Evolutionary conservation across 2,888 invertebrate species (phyloP).

Genomic region (Chrysomela aeneicollis): DNA sequence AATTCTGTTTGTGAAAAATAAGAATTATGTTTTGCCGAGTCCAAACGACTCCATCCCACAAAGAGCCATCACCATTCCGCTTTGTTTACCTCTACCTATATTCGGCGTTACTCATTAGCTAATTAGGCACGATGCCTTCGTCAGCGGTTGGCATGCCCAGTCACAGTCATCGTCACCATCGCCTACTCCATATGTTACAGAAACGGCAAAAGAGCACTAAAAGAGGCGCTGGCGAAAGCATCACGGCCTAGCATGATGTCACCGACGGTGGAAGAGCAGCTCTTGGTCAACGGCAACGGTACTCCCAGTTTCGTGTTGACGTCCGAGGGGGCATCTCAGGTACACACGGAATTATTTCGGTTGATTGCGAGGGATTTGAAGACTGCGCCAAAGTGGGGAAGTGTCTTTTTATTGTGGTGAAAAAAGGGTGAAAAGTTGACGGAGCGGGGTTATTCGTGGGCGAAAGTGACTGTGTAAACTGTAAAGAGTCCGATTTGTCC

Average conservation of each 20-base stretch:
- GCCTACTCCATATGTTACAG: slow-evolving; percentile 6
- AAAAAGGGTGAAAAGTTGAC: too few species aligned
- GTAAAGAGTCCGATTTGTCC: too few species aligned
- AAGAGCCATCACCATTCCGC: too few species aligned
- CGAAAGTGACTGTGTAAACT: too few species aligned
- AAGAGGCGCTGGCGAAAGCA: too few species aligned
- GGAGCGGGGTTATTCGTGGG: too few species aligned
- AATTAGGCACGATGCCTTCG: neutral
- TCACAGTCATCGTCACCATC: slow-evolving; percentile 22
- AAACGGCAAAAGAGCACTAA: neutral
- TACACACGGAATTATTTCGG: neutral
- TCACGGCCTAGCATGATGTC: slow-evolving; percentile 38
- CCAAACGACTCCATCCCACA: neutral
- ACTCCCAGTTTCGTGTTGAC: slow-evolving; percentile 38
- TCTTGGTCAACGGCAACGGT: slow-evolving; percentile 32
- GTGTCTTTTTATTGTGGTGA: too few species aligned
- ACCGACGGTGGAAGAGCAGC: slow-evolving; percentile 38
- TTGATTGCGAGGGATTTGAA: too few species aligned
- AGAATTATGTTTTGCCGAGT: neutral
- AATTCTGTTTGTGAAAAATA: neutral
- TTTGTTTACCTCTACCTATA: slow-evolving; percentile 9
- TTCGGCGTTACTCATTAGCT: slow-evolving; percentile 17
- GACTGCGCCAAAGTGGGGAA: too few species aligned
- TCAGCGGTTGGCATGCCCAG: neutral
- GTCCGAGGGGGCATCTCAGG: slow-evolving; percentile 25